phyloP scores from a whole-genome alignment of 2,888 invertebrate genomes.

The Hedya salicella region DNA sequence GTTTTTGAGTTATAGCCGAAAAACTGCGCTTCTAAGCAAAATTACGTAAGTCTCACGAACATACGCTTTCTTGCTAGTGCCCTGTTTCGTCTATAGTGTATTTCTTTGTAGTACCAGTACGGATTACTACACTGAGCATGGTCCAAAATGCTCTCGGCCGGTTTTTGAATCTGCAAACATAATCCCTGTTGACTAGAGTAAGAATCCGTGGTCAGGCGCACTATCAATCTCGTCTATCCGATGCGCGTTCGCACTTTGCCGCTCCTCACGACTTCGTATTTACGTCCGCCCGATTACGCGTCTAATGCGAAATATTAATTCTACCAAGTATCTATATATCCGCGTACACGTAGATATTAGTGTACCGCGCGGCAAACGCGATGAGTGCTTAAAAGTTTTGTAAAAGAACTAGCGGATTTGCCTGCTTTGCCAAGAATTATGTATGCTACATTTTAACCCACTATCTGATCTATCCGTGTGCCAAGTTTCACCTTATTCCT shows the following conservation, averaged over 20 bases:
- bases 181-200: slow-evolving; percentile 1
- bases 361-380: not conserved
- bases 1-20: too few species aligned
- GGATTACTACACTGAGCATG: too few species aligned
- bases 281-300: slow-evolving; percentile 46
- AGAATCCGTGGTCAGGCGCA: slow-evolving; percentile 30
- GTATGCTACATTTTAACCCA: too few species aligned
- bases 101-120: too few species aligned
- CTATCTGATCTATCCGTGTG: too few species aligned
- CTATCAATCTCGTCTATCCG: slow-evolving; percentile 44
- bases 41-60: too few species aligned
- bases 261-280: slow-evolving; percentile 48
- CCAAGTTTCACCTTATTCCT: too few species aligned
- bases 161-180: not conserved
- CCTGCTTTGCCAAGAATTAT: too few species aligned
- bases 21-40: too few species aligned
- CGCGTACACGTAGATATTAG: not conserved
- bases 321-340: slow-evolving; percentile 22
- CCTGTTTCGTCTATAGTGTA: too few species aligned
- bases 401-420: too few species aligned
- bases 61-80: too few species aligned
- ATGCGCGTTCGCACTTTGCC: slow-evolving; percentile 47
- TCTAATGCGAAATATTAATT: slow-evolving; percentile 51
- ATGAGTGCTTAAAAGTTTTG: not conserved
- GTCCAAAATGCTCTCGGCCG: not conserved